Conservation (phyloP, 2,113 vertebrate species). For the Odontesthes bonariensis region DNA sequence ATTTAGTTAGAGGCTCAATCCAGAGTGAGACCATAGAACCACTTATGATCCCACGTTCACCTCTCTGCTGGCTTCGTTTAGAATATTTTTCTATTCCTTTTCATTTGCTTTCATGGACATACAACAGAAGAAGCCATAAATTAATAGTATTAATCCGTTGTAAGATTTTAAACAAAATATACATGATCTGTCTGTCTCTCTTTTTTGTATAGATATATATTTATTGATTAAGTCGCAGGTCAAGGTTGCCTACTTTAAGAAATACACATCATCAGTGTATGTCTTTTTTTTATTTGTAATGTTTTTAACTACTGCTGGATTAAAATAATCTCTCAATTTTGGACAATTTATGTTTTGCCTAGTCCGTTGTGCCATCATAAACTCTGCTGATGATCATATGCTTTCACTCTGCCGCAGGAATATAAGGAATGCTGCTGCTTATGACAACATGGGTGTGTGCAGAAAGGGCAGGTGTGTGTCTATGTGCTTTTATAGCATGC, state of each 20-base stretch:
- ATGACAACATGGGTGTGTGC: slow-evolving; percentile 37
- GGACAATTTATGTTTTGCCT: slow-evolving; percentile 54
- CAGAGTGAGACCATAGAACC: slow-evolving; percentile 73
- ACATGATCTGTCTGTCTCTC: background rate
- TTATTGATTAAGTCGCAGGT: background rate
- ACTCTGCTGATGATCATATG: slow-evolving; percentile 38
- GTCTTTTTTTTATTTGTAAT: background rate
- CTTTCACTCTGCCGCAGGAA: slow-evolving; percentile 41
- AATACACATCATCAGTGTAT: background rate
- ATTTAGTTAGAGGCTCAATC: slow-evolving; percentile 81
- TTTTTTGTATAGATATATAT: background rate
- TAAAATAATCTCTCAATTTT: slow-evolving; percentile 62
- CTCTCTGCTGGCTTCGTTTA: slow-evolving; percentile 38
- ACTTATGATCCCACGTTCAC: slow-evolving; percentile 69
- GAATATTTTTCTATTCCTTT: slow-evolving; percentile 24
- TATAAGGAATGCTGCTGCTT: slow-evolving; percentile 41
- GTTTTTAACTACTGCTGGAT: slow-evolving; percentile 56
- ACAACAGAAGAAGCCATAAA: background rate
- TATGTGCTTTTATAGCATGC: slow-evolving; percentile 1
- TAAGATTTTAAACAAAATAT: background rate
- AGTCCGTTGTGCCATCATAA: slow-evolving; percentile 37
- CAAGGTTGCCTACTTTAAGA: background rate
- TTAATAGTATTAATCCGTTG: background rate
- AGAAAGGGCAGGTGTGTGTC: slow-evolving; percentile 32
- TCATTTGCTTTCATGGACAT: background rate